These are phyloP conservation scores for Cremastinae sp. DNA, from an alignment of 2,888 invertebrate species.

Conservation along the genomic window DNA sequence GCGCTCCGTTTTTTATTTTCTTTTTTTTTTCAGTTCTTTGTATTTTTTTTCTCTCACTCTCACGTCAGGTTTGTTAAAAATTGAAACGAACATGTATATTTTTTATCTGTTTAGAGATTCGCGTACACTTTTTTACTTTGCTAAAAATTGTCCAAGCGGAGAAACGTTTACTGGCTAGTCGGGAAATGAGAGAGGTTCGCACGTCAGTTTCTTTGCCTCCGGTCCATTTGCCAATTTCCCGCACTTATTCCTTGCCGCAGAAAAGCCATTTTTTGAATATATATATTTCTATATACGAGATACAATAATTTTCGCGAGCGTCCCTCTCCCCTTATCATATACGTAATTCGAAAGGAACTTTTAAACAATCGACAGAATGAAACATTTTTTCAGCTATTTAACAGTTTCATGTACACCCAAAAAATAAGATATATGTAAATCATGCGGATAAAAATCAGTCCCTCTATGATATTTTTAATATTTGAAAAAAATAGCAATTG, in stretches of 20 bases:
- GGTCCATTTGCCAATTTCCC: slow-evolving; percentile 30
- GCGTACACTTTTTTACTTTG: slow-evolving; percentile 1
- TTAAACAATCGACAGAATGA: background rate
- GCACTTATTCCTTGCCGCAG: slow-evolving; percentile 23
- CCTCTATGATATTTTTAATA: slow-evolving; percentile 24
- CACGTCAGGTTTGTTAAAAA: slow-evolving; percentile 32
- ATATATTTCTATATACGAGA: slow-evolving; percentile 67
- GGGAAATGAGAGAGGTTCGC: slow-evolving; percentile 39
- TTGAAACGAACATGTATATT: slow-evolving; percentile 33
- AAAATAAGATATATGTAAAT: slow-evolving; percentile 29
- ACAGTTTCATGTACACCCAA: slow-evolving; percentile 32
- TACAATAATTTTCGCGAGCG: slow-evolving; percentile 65
- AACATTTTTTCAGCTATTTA: slow-evolving; percentile 34
- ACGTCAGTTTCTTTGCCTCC: slow-evolving; percentile 41
- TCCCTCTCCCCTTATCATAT: slow-evolving; percentile 61
- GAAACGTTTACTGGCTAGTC: slow-evolving; percentile 5
- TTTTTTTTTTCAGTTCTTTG: slow-evolving; percentile 25
- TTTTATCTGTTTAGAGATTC: background rate
- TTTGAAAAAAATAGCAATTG: too few species aligned
- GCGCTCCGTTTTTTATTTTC: slow-evolving; percentile 35
- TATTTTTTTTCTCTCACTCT: slow-evolving; percentile 58
- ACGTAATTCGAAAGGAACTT: slow-evolving; percentile 64
- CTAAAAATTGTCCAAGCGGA: slow-evolving; percentile 9
- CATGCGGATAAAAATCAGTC: slow-evolving; percentile 14
- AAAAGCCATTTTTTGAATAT: slow-evolving; percentile 51